These are phyloP conservation scores for Chiridota heheva DNA, from an alignment of 35 echinoderm and acorn worm species.

Conservation along the genomic window DNA sequence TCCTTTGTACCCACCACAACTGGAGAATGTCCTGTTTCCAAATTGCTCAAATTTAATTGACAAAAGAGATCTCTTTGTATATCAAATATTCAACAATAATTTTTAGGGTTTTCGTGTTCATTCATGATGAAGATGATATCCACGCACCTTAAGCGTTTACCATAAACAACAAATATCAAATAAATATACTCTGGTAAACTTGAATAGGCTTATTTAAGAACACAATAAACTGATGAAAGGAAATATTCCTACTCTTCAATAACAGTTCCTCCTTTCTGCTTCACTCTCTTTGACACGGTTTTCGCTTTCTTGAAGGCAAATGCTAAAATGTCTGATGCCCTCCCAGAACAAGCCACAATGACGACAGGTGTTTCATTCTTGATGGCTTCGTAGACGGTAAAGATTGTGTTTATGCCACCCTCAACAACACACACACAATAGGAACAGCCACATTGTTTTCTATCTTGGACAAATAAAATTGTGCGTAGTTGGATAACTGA, in stretches of 20 bases:
- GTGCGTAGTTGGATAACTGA: too few relatives aligned
- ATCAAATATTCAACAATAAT: too few relatives aligned
- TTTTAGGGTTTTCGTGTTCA: too few relatives aligned
- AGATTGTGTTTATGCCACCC: constrained; percentile 77
- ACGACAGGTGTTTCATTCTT: constrained; percentile 77
- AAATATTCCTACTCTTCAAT: constrained; percentile 53
- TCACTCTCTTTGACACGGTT: constrained; percentile 30
- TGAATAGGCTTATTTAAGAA: background rate
- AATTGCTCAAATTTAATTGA: too few relatives aligned
- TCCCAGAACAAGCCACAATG: constrained; percentile 79
- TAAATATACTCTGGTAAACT: too few relatives aligned
- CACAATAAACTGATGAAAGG: background rate
- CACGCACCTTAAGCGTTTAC: too few relatives aligned
- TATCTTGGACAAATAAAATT: too few relatives aligned
- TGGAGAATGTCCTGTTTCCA: too few relatives aligned
- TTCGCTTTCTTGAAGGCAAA: constrained; percentile 56
- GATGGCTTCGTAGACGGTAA: constrained; percentile 70
- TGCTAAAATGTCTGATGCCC: constrained; percentile 79
- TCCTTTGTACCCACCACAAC: too few relatives aligned
- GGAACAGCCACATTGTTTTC: constrained; percentile 45
- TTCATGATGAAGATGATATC: too few relatives aligned
- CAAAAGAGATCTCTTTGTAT: too few relatives aligned
- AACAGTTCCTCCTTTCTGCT: constrained; percentile 34
- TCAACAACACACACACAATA: constrained; percentile 81
- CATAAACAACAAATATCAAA: too few relatives aligned